Evolutionary conservation across 2,888 invertebrate species (phyloP).

Genomic region (Lordiphosa andalusiaca): DNA sequence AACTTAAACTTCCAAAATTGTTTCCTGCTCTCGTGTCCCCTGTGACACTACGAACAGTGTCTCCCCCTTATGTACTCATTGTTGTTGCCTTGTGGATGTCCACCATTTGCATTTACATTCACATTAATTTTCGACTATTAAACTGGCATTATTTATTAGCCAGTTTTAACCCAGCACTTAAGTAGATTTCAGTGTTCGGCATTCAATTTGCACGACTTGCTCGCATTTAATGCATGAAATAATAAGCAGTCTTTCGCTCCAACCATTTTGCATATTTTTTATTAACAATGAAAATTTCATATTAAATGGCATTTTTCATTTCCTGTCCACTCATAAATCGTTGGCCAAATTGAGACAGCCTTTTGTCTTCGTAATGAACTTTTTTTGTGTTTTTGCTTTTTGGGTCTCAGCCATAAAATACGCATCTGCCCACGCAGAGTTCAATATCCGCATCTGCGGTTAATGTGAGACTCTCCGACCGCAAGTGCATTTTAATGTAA

Average conservation of each 20-base stretch:
- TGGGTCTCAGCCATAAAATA: conserved; percentile 29
- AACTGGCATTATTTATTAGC: no score
- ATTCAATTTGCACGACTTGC: neutral
- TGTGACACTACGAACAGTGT: no score
- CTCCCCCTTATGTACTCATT: no score
- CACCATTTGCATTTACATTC: no score
- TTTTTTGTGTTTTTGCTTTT: conserved; percentile 25
- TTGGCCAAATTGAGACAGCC: conserved; percentile 1
- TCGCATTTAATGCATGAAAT: neutral
- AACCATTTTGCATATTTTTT: neutral
- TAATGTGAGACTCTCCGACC: conserved; percentile 38
- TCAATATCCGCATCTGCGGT: conserved; percentile 41
- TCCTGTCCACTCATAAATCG: conserved; percentile 23
- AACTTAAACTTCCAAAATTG: no score
- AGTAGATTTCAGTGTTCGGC: conserved; percentile 13
- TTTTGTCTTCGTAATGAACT: conserved; percentile 14
- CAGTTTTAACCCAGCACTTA: neutral
- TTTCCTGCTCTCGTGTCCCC: no score
- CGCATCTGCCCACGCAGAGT: conserved; percentile 27
- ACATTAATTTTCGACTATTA: no score
- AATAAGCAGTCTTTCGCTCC: conserved; percentile 2
- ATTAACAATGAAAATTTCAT: conserved; percentile 7
- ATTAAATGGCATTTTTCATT: conserved; percentile 32
- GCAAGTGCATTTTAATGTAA: conserved; percentile 45
- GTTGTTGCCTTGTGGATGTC: no score